Base-by-base conservation (phyloP, 2,113 vertebrate species). In the Dissostichus mawsoni region DNA sequence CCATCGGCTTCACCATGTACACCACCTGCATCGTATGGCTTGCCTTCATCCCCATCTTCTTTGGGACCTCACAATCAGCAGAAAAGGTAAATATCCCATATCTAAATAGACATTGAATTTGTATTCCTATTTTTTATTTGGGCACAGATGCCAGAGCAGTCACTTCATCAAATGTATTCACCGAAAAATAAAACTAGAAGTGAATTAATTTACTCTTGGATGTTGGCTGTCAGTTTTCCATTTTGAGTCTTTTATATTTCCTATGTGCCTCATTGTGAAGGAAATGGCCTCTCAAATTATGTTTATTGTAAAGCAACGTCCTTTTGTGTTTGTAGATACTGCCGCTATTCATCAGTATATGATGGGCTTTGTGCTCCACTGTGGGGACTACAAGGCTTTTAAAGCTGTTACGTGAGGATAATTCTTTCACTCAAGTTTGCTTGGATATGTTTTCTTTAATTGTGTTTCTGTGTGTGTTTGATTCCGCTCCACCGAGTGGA, bases 1-100 rank as follows among this genome's bases (percentile, higher is more conserved):
- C 98, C 88, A 99, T 99, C 1, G 98, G 98, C 90, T 98, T 99
- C 93, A 98, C 98, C 93, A 99, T 99, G 98, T 99, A 99, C 92
- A 99, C 98, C 74, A 99, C 98, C 83, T 99, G 98, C 92, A 99
- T 99, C 36, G 96, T 99, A 67, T 99, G 98, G 98, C 96, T 99
- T 0, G 98, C 98, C 80, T 99, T 99, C 94, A 99, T 99, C 86
- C 98, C 98, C 50, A 99, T 99, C 91, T 98, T 99, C 95, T 99
- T 99, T 53, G 98, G 98, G 77, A 99, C 98, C 4, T 97, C 97
- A 0, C 97, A 99, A 92, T 99, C 98, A 0, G 96, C 94, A 16
- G 95, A 96, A 72, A 95, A 96, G 94, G 95, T 95, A 94, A 88
- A 70, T 23, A 20, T 44, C 16, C 2, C 1, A 14, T 55, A 71